Conservation (phyloP, 2,113 vertebrate species). For the Xyrauchen texanus region DNA sequence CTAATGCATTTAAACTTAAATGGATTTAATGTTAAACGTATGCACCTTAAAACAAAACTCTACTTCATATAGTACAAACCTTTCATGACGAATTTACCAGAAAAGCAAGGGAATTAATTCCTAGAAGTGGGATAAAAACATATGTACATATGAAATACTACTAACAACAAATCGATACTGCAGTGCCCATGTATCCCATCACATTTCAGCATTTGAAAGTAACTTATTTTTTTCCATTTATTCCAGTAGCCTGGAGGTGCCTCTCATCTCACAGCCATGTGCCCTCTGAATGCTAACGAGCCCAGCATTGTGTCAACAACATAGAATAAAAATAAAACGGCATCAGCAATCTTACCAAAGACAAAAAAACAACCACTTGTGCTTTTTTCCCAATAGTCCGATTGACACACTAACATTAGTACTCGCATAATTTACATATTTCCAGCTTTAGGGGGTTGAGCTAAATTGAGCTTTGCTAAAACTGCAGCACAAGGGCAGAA, state of each 20-base stretch:
- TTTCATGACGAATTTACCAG: too few species aligned
- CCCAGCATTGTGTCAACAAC: not conserved
- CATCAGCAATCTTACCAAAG: conserved; percentile 45
- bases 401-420: conserved; percentile 50
- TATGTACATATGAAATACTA: not conserved
- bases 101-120: not conserved
- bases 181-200: not conserved
- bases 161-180: conserved; percentile 16
- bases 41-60: too few species aligned
- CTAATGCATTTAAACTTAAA: too few species aligned
- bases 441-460: conserved; percentile 52
- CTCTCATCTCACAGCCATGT: not conserved
- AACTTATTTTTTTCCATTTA: not conserved
- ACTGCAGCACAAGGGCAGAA: conserved; percentile 42
- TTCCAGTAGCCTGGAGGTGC: not conserved
- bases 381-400: conserved; percentile 39
- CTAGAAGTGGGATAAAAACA: not conserved
- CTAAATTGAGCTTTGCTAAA: conserved; percentile 56
- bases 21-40: too few species aligned
- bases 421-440: conserved; percentile 59
- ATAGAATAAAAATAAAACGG: conserved; percentile 36
- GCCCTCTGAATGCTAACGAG: conserved; percentile 29
- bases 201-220: conserved; percentile 1
- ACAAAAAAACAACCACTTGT: conserved; percentile 25
- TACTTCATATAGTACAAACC: too few species aligned